These are phyloP conservation scores for Parazoanthus atlanticus DNA, from an alignment of 92 coral and sea anemone genomes.

Conservation along the genomic window DNA sequence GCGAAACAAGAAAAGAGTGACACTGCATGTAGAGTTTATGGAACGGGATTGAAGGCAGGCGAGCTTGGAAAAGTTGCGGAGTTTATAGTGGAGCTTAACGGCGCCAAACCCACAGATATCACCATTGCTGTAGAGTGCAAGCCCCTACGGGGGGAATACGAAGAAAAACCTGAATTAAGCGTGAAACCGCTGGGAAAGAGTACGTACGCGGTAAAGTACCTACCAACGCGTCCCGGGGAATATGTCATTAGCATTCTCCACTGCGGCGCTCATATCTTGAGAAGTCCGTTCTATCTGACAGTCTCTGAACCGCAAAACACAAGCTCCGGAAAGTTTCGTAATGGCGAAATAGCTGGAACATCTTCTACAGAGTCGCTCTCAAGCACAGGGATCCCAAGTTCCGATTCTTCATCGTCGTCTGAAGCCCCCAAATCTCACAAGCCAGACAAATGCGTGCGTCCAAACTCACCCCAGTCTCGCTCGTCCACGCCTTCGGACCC, in stretches of 20 bases:
- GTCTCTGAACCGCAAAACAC: conserved; percentile 63
- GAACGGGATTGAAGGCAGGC: conserved; percentile 83
- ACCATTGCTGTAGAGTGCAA: conserved; percentile 97
- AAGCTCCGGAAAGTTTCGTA: conserved; percentile 20
- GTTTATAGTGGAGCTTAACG: conserved; percentile 87
- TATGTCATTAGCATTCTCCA: conserved; percentile 89
- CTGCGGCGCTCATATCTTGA: conserved; percentile 89
- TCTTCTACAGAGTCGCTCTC: conserved; percentile 35
- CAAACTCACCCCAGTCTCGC: conserved; percentile 12
- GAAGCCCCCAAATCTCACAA: neutral
- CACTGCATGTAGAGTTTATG: conserved; percentile 75
- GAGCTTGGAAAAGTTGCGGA: conserved; percentile 93
- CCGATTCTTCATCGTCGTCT: conserved; percentile 6
- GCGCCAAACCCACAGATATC: conserved; percentile 92
- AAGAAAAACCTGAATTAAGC: conserved; percentile 86
- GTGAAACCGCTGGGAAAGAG: conserved; percentile 90
- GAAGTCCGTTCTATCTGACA: conserved; percentile 92
- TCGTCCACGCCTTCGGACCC: conserved; percentile 22
- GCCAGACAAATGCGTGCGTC: neutral
- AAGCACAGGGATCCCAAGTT: conserved; percentile 22
- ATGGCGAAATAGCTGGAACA: neutral
- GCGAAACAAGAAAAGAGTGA: conserved; percentile 44
- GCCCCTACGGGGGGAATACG: conserved; percentile 71
- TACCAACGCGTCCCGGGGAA: conserved; percentile 91
- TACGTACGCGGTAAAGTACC: conserved; percentile 88